Base-by-base conservation (phyloP, 2,113 vertebrate genomes). In the Ochotona curzoniae region DNA sequence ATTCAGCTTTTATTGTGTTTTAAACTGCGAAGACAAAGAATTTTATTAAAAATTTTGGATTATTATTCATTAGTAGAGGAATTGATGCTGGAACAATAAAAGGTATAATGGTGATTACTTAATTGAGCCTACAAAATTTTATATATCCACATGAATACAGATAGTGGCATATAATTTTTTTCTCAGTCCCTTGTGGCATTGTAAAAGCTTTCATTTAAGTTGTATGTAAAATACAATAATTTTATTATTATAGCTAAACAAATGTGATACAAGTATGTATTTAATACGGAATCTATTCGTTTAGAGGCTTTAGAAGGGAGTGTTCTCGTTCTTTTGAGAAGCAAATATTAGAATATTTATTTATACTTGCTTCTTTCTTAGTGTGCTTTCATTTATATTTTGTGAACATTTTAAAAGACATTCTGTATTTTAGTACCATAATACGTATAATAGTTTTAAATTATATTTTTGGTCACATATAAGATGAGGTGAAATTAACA, bases 71-170 rank as follows among this genome's bases (percentile, higher is more conserved):
- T 15, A 82, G 57, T 61, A 64, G 57, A 64, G 84, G 67, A 91
- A 54, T 71, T 93, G 75, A 91, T 92, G 86, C 66, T 76, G 32
- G 8, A 44, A 73, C 70, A 89, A 87, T 91, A 85, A 94, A 93
- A 87, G 5, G 2, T 25, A 26, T 79, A 92, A 69, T 83, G 30
- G 32, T 57, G 57, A 79, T 92, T 85, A 81, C 20, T 84, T 94
- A 79, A 91, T 84, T 86, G 87, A 89, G 51, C 30, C 89, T 73
- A 93, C 12, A 84, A 44, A 91, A 74, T 87, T 91, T 89, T 95
- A 76, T 74, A n/a, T 57, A 74, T 82, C 30, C 73, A 69, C 89
- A 78, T 82, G 66, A 89, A 84, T 47, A 83, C 2, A 89, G 30
- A 64, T 74, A 51, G 30, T 83, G 76, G 84, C 11, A 57, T 88